phyloP scores from a whole-genome alignment of 1,140 invertebrate genomes.

The Papilio glaucus region DNA sequence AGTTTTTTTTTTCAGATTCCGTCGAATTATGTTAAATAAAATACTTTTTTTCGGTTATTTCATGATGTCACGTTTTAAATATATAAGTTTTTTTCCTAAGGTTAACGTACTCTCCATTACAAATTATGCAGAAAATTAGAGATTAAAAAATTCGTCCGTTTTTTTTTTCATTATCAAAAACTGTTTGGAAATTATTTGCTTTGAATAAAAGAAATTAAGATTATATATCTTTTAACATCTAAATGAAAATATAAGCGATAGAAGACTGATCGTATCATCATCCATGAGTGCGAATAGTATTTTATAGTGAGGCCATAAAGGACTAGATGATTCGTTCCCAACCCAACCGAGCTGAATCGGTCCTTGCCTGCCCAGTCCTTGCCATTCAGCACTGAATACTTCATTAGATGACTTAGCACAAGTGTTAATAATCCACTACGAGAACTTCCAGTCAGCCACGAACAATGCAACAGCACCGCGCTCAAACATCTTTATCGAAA shows the following conservation, averaged over 20 bases:
- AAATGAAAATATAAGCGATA: too few species aligned
- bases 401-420: conserved; percentile 77
- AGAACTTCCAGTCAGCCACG: conserved; percentile 21
- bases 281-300: conserved; percentile 49
- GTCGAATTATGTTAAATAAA: too few species aligned
- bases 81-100: not conserved
- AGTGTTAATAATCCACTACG: conserved; percentile 55
- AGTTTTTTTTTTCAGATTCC: too few species aligned
- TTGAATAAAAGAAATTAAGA: too few species aligned
- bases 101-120: not conserved
- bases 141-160: not conserved
- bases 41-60: too few species aligned
- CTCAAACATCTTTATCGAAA: conserved; percentile 23
- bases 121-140: not conserved
- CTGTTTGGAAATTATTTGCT: not conserved
- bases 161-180: not conserved
- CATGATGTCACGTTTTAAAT: not conserved
- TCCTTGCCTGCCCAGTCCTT: conserved; percentile 44
- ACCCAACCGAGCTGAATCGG: conserved; percentile 47
- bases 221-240: too few species aligned
- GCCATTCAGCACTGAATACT: conserved; percentile 69
- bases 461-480: conserved; percentile 48
- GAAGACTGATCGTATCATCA: too few species aligned
- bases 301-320: conserved; percentile 61
- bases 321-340: conserved; percentile 56